Conservation (phyloP, 2,113 vertebrate species). For the Orthonyx spaldingii region DNA sequence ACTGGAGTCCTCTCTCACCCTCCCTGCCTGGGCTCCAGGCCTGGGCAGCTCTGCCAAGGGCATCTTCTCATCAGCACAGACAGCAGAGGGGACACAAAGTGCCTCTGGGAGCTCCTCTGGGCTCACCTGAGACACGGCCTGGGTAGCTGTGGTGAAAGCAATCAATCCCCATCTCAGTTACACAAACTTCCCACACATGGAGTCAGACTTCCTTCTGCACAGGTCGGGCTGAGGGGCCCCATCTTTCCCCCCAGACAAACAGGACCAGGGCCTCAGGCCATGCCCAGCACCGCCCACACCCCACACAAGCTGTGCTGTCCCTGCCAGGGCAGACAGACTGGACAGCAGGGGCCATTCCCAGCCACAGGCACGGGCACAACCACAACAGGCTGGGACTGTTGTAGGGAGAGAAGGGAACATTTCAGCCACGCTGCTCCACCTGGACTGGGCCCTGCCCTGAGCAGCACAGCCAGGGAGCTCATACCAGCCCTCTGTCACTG, state of each 20-base stretch:
- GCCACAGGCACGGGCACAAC: rapidly evolving
- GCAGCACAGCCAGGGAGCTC: background rate
- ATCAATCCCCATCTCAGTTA: background rate
- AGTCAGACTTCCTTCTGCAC: background rate
- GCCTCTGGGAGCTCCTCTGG: background rate
- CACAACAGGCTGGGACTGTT: background rate
- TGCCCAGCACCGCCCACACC: rapidly evolving
- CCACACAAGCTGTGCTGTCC: rapidly evolving
- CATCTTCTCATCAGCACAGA: background rate
- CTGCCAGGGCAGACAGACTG: background rate
- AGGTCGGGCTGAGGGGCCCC: background rate
- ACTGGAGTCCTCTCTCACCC: background rate
- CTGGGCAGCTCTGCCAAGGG: background rate
- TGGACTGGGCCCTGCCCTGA: background rate
- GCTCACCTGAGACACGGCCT: background rate
- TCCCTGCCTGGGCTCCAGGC: background rate
- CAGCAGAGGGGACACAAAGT: background rate
- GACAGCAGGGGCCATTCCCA: background rate
- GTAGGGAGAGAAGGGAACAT: background rate
- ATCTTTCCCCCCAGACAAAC: background rate
- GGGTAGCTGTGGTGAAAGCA: background rate
- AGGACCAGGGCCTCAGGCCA: background rate
- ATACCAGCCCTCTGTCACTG: background rate
- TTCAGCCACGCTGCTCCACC: rapidly evolving
- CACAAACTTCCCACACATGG: no score